phyloP scores from a whole-genome alignment of 2,113 vertebrate species.

The Martes martes region DNA sequence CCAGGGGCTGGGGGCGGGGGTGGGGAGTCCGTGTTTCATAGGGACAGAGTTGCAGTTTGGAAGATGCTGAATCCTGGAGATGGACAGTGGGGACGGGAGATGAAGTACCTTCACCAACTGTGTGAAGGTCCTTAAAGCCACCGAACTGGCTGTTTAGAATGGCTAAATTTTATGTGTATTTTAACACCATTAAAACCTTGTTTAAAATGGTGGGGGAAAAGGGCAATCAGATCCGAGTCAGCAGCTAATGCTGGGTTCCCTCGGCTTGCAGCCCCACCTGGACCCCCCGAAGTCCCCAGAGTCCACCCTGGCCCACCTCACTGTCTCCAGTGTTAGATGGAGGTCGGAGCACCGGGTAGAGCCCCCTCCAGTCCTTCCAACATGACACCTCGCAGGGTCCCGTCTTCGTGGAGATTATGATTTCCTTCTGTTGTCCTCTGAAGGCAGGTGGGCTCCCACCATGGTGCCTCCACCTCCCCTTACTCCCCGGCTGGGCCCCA shows the following conservation, averaged over 20 bases:
- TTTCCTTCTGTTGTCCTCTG: background rate
- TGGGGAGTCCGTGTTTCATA: background rate
- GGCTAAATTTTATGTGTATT: background rate
- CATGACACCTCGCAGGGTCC: accelerated
- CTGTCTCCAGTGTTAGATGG: background rate
- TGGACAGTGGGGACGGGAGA: background rate
- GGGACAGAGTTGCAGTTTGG: background rate
- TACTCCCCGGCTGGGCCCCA: background rate
- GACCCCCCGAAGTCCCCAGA: accelerated
- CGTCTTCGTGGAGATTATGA: background rate
- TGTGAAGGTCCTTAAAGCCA: background rate
- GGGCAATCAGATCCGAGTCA: background rate
- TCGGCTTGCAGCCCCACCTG: background rate
- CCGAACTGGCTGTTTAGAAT: background rate
- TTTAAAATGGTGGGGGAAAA: background rate
- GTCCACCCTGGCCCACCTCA: background rate
- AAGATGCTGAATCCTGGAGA: background rate
- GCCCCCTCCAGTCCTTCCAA: background rate
- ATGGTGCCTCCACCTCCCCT: background rate
- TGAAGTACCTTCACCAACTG: too few relatives aligned
- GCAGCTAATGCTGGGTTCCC: background rate
- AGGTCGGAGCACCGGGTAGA: background rate
- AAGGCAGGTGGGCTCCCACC: background rate
- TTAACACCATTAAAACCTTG: background rate
- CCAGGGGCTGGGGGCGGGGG: background rate